phyloP scores from a whole-genome alignment of 1,140 invertebrate genomes.

The Cylas formicarius region DNA sequence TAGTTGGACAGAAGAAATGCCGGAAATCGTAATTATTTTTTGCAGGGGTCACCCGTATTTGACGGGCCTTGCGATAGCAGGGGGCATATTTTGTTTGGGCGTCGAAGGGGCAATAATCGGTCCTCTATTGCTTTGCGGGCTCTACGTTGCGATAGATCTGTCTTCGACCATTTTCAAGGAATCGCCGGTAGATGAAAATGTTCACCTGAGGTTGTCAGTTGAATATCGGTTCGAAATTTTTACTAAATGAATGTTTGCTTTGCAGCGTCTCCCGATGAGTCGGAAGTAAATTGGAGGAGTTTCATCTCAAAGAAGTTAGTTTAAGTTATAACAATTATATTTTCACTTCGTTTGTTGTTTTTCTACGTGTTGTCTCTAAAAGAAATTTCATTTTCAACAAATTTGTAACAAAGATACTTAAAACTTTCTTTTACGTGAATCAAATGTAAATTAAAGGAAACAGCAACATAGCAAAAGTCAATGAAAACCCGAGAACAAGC shows the following conservation, averaged over 20 bases:
- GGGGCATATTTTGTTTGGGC: constrained; percentile 96
- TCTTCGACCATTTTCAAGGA: constrained; percentile 51
- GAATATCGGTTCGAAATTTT: constrained; percentile 8
- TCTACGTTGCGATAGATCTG: constrained; percentile 74
- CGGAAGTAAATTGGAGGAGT: neutral
- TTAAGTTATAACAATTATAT: constrained; percentile 8
- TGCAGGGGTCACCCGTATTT: constrained; percentile 92
- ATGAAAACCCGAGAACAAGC: no score
- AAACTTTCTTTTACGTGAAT: constrained; percentile 2
- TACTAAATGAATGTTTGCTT: no score
- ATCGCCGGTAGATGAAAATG: constrained; percentile 44
- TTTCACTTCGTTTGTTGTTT: neutral
- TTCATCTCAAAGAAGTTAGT: neutral
- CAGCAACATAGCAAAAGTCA: no score
- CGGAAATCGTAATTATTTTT: constrained; percentile 17
- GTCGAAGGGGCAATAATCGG: constrained; percentile 95
- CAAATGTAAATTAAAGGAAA: no score
- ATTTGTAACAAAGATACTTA: neutral
- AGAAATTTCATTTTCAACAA: neutral
- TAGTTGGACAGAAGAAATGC: constrained; percentile 2
- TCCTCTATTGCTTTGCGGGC: constrained; percentile 82
- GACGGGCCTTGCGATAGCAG: constrained; percentile 94
- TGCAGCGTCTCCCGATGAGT: neutral
- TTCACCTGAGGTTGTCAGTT: constrained; percentile 39
- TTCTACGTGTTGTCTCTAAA: neutral